Percentiles rank a stretch among this genome's conserved stretches.
Evolutionary conservation across 2,113 vertebrate species (phyloP).

Genomic region (Hirundichthys speculiger): DNA sequence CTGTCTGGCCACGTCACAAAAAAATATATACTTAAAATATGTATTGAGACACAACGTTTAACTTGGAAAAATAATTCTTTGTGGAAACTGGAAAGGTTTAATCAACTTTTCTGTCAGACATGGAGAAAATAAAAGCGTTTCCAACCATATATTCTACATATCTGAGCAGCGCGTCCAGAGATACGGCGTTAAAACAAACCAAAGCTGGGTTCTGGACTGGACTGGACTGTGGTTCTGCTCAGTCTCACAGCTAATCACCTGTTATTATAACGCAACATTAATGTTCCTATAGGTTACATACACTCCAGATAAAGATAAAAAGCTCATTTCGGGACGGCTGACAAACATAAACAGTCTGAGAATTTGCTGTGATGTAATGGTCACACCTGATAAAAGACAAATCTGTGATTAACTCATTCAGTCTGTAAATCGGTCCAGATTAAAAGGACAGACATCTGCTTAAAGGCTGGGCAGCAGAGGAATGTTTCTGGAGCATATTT

Average conservation of each 20-base stretch:
- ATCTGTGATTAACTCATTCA: too few relatives aligned
- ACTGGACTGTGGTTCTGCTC: not conserved
- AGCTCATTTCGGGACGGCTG: conserved; percentile 31
- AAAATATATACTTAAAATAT: too few relatives aligned
- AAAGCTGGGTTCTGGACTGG: conserved; percentile 2
- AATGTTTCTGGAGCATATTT: too few relatives aligned
- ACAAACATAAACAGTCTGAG: conserved; percentile 82
- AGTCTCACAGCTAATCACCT: conserved; percentile 12
- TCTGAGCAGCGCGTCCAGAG: too few relatives aligned
- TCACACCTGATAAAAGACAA: conserved; percentile 49
- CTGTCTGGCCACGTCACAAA: too few relatives aligned
- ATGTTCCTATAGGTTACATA: conserved; percentile 17
- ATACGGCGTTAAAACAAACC: not conserved
- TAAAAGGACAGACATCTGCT: too few relatives aligned
- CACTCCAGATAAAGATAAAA: conserved; percentile 16
- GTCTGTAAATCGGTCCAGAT: too few relatives aligned
- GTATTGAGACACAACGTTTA: too few relatives aligned
- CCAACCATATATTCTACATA: too few relatives aligned
- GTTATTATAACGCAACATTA: not conserved
- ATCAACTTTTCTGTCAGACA: not conserved
- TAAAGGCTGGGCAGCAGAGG: too few relatives aligned
- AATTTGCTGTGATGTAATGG: conserved; percentile 82
- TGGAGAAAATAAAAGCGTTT: not conserved
- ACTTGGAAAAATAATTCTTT: too few relatives aligned
- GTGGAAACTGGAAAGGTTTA: too few relatives aligned